phyloP scores from a whole-genome alignment of 2,113 vertebrate genomes.

The Bucco capensis region DNA sequence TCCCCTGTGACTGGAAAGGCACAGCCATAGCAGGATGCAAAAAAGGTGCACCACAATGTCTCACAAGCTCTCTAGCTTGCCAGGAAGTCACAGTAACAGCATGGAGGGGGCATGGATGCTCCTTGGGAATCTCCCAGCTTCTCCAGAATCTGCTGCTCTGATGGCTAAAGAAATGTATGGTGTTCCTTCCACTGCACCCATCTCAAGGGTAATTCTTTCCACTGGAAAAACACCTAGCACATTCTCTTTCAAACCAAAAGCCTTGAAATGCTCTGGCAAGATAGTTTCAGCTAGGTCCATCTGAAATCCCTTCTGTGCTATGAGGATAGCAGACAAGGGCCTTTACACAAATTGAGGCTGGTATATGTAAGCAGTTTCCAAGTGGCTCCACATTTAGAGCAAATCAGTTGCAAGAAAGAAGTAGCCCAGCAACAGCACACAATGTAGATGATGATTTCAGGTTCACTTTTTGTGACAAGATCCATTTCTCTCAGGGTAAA shows the following conservation, averaged over 20 bases:
- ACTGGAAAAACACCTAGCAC: not conserved
- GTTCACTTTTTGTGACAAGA: not conserved
- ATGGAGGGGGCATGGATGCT: rapidly evolving
- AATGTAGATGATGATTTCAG: not conserved
- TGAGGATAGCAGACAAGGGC: not conserved
- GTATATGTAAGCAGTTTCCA: not conserved
- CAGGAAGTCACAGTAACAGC: not conserved
- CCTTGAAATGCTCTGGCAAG: not conserved
- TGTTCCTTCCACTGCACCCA: not conserved
- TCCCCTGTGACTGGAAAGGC: not conserved
- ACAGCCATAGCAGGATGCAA: not conserved
- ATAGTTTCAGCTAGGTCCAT: not conserved
- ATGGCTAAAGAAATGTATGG: not conserved
- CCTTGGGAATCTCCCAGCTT: rapidly evolving
- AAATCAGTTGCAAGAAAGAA: not conserved
- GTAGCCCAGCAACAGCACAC: not conserved
- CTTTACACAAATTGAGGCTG: not conserved
- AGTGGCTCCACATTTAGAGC: not conserved
- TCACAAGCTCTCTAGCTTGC: not conserved
- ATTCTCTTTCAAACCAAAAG: not conserved
- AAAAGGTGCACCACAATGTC: not conserved
- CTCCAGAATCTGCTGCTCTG: not conserved
- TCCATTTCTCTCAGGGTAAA: not conserved
- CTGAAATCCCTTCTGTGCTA: not conserved
- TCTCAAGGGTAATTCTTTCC: not conserved